Evolutionary conservation across 1,140 invertebrate species (phyloP).

Genomic region (Pogonognathellus flavescens): DNA sequence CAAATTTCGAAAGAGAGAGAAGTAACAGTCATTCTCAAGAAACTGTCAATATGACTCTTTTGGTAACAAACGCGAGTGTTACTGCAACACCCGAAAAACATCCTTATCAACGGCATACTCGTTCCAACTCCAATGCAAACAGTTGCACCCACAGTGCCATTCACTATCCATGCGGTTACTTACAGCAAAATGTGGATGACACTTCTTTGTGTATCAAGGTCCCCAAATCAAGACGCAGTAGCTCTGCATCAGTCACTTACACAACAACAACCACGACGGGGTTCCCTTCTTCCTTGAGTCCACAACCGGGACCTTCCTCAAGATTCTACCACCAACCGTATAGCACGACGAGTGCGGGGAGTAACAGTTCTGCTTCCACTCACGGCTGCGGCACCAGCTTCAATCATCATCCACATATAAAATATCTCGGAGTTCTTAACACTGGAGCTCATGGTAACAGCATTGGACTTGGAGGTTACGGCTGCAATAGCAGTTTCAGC

Average conservation of each 20-base stretch:
- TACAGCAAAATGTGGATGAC: neutral
- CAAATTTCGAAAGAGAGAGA: slow-evolving; percentile 25
- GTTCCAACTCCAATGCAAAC: slow-evolving; percentile 23
- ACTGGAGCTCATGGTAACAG: neutral
- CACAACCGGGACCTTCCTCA: slow-evolving; percentile 52
- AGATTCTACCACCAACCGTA: slow-evolving; percentile 58
- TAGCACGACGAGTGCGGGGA: slow-evolving; percentile 41
- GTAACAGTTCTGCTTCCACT: slow-evolving; percentile 29
- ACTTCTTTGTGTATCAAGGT: slow-evolving; percentile 25
- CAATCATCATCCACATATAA: slow-evolving; percentile 40
- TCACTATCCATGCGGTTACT: neutral
- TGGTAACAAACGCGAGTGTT: slow-evolving; percentile 55
- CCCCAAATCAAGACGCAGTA: slow-evolving; percentile 2
- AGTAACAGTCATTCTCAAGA: slow-evolving; percentile 60
- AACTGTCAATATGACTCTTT: slow-evolving; percentile 64
- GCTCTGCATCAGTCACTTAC: neutral
- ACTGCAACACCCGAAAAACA: neutral
- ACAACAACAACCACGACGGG: neutral
- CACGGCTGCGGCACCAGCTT: slow-evolving; percentile 11
- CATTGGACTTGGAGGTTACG: neutral
- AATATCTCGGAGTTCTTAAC: slow-evolving; percentile 12
- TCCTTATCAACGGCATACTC: slow-evolving; percentile 7
- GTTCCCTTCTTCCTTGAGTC: neutral
- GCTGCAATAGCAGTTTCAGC: slow-evolving; percentile 46
- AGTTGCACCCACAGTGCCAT: neutral